These are phyloP conservation scores for Toxostoma redivivum DNA, from an alignment of 2,113 vertebrate species.

Conservation along the genomic window DNA sequence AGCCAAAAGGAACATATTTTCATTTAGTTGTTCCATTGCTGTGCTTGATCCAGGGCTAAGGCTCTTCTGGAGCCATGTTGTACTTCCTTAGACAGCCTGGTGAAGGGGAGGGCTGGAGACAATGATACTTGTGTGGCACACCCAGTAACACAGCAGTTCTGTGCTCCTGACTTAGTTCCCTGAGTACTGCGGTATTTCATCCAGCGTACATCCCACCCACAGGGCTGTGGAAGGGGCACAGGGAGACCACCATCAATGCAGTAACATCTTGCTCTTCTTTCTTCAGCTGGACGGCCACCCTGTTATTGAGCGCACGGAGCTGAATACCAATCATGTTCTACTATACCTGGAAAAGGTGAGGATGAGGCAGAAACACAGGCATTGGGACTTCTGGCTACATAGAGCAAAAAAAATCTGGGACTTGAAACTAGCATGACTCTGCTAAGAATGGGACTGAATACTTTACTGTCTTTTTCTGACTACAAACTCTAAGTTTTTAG, in stretches of 20 bases:
- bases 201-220: background rate
- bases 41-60: background rate
- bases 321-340: constrained; percentile 7
- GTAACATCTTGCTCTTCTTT: background rate
- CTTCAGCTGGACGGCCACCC: background rate
- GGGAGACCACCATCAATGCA: background rate
- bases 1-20: background rate
- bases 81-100: background rate
- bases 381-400: fast-evolving
- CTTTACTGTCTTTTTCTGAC: background rate
- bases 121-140: background rate
- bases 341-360: constrained; percentile 39
- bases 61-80: background rate
- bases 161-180: background rate
- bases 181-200: background rate
- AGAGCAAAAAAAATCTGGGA: background rate
- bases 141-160: background rate
- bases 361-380: background rate
- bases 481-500: background rate
- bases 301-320: background rate
- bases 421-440: background rate
- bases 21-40: background rate
- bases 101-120: background rate
- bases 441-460: background rate
- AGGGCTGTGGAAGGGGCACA: background rate